phyloP scores from a whole-genome alignment of 2,113 vertebrate species.

The Erythrocercus mccallii region DNA sequence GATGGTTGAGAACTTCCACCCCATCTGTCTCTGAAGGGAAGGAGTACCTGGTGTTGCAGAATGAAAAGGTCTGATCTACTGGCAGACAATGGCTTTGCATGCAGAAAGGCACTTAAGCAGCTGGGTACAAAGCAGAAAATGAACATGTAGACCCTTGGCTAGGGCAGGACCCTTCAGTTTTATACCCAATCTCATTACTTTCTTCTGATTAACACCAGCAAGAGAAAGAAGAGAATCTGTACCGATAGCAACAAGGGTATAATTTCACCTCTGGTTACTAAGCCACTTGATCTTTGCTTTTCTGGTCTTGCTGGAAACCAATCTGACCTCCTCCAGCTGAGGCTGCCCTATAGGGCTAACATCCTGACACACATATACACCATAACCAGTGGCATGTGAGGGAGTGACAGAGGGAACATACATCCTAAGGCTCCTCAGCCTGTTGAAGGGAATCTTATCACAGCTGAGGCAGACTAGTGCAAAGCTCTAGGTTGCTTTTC shows the following conservation, averaged over 20 bases:
- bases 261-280: constrained; percentile 42
- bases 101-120: not conserved
- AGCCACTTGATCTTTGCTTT: constrained; percentile 8
- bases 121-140: not conserved
- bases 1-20: not conserved
- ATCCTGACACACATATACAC: not conserved
- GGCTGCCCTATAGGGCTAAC: not conserved
- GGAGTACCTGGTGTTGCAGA: not conserved
- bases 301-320: not conserved
- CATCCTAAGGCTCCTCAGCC: not conserved
- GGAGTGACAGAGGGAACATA: not conserved
- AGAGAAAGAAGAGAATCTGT: not conserved
- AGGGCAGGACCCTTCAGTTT: not conserved
- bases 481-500: not conserved
- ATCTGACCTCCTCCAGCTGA: not conserved
- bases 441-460: not conserved
- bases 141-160: not conserved
- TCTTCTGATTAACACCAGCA: not conserved
- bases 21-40: not conserved
- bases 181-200: not conserved
- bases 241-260: not conserved
- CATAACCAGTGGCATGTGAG: not conserved
- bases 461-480: not conserved
- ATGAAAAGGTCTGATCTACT: not conserved
- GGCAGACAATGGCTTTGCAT: not conserved